These are phyloP conservation scores for Apostichopus leukothele DNA, from an alignment of 53 echinoderm and acorn worm species.

Conservation along the genomic window DNA sequence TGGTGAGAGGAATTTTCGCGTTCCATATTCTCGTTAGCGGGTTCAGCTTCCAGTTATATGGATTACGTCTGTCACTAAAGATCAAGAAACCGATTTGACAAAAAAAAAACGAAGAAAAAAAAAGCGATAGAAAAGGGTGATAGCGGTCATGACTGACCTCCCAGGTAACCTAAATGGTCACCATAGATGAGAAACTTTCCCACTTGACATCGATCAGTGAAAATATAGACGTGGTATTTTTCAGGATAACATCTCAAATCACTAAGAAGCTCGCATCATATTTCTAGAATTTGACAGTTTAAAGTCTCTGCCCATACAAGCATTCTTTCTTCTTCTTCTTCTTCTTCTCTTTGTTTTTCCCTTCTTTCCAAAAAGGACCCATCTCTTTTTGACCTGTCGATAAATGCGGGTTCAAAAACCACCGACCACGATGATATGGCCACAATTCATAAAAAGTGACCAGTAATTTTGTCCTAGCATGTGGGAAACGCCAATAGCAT, in stretches of 20 bases:
- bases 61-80: conserved; percentile 27
- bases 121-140: background rate
- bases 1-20: no score
- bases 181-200: background rate
- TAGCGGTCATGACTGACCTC: background rate
- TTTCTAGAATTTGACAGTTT: background rate
- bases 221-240: background rate
- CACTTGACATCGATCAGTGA: background rate
- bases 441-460: conserved; percentile 27
- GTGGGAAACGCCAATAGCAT: conserved; percentile 2
- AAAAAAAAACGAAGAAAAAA: background rate
- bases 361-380: background rate
- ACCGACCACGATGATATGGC: conserved; percentile 29
- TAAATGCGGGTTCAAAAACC: conserved; percentile 9
- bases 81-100: background rate
- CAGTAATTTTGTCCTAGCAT: background rate
- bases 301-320: background rate
- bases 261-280: background rate
- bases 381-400: background rate
- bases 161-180: background rate
- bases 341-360: background rate
- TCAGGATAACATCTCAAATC: background rate
- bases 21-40: no score
- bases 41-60: background rate
- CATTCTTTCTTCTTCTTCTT: background rate